A percentile compares a stretch with the other conserved stretches of the same genome.
These are phyloP conservation scores for Istiophorus platypterus DNA, from an alignment of 2,113 vertebrate species.

Conservation along the genomic window DNA sequence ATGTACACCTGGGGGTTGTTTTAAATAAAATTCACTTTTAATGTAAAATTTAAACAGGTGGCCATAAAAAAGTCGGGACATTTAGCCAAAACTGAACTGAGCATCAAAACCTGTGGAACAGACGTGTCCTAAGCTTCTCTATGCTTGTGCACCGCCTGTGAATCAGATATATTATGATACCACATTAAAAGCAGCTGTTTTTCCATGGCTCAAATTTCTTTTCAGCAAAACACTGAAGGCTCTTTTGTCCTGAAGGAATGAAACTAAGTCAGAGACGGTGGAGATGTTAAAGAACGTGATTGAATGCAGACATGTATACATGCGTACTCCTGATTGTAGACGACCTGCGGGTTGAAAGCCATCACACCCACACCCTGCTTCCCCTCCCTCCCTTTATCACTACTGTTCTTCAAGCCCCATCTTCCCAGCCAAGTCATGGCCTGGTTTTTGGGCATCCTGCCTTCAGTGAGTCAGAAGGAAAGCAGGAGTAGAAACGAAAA, in stretches of 20 bases:
- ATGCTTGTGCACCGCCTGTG: neutral
- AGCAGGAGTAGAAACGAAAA: slow-evolving; percentile 28
- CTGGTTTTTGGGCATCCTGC: neutral
- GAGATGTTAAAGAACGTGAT: neutral
- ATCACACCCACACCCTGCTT: neutral
- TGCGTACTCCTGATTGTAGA: slow-evolving; percentile 19
- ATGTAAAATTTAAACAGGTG: slow-evolving; percentile 2
- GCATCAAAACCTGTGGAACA: slow-evolving; percentile 13
- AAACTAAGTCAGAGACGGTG: slow-evolving; percentile 21
- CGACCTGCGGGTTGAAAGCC: slow-evolving; percentile 11
- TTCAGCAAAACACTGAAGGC: slow-evolving; percentile 27
- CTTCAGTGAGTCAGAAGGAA: slow-evolving; percentile 35
- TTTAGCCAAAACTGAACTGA: slow-evolving; percentile 10
- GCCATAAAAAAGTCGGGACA: neutral
- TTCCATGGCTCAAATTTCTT: slow-evolving; percentile 40
- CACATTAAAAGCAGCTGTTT: slow-evolving; percentile 58
- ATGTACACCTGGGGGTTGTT: neutral
- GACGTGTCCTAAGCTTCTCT: neutral
- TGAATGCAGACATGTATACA: slow-evolving; percentile 2
- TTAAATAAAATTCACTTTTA: slow-evolving; percentile 5
- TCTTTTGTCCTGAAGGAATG: neutral
- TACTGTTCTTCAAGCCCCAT: neutral
- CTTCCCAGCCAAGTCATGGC: neutral
- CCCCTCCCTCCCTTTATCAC: neutral
- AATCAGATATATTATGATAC: slow-evolving; percentile 31